A percentile compares a stretch with the other conserved stretches of the same genome.
Evolutionary conservation across 1,140 invertebrate genomes (phyloP).

Genomic region (Epicauta chinensis): DNA sequence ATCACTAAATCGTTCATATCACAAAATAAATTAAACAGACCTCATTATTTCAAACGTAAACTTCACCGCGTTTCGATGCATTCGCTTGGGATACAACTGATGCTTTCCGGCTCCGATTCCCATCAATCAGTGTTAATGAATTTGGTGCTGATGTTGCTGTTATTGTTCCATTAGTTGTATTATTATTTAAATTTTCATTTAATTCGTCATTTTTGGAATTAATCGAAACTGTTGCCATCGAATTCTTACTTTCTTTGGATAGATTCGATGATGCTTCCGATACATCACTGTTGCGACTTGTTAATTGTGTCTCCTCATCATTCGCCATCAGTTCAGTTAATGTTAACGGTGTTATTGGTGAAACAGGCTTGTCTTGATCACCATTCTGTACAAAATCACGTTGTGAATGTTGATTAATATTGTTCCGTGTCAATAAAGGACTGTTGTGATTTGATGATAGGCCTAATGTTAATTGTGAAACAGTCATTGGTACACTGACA

Average conservation of each 20-base stretch:
- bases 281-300: constrained; percentile 20
- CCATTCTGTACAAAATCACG: constrained; percentile 30
- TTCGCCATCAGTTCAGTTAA: constrained; percentile 26
- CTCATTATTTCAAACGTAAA: constrained; percentile 46
- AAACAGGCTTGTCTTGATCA: constrained; percentile 31
- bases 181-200: too few species aligned
- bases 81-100: constrained; percentile 39
- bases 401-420: constrained; percentile 25
- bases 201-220: constrained; percentile 18
- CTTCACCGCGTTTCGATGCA: constrained; percentile 48
- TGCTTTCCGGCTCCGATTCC: constrained; percentile 34
- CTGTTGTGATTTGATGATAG: constrained; percentile 40
- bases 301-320: constrained; percentile 6
- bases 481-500: constrained; percentile 43
- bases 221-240: constrained; percentile 27
- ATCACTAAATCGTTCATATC: background rate
- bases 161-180: constrained; percentile 13
- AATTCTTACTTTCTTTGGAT: constrained; percentile 22
- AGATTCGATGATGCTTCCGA: constrained; percentile 27
- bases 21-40: background rate
- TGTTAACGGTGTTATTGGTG: constrained; percentile 1
- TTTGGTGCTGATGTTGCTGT: constrained; percentile 28
- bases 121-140: constrained; percentile 42
- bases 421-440: constrained; percentile 43
- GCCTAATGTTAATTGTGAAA: constrained; percentile 42